These are phyloP conservation scores for Andrena bucephala DNA, from an alignment of 2,888 invertebrate species.

Conservation along the genomic window DNA sequence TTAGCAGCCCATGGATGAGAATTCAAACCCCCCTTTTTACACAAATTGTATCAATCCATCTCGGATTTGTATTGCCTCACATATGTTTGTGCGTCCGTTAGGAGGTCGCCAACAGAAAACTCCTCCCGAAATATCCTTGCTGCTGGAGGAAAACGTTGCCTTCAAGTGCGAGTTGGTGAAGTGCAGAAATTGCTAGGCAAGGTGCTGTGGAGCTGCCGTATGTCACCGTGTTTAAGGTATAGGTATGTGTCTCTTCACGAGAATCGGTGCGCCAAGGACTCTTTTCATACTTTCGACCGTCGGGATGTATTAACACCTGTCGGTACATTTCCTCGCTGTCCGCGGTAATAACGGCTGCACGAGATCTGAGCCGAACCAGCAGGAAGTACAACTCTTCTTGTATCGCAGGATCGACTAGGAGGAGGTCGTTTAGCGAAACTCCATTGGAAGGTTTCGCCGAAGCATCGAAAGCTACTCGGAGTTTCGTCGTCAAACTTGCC, in stretches of 20 bases:
- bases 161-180: conserved; percentile 51
- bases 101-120: conserved; percentile 35
- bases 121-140: conserved; percentile 14
- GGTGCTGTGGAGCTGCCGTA: conserved; percentile 48
- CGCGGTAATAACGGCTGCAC: background rate
- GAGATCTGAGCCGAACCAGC: background rate
- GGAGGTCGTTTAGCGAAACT: conserved; percentile 15
- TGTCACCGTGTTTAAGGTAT: conserved; percentile 1
- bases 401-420: conserved; percentile 10
- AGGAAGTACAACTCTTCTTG: conserved; percentile 18
- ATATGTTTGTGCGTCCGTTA: conserved; percentile 7
- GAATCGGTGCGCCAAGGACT: background rate
- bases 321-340: conserved; percentile 37
- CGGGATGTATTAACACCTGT: conserved; percentile 7
- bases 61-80: background rate
- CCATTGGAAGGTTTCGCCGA: conserved; percentile 18
- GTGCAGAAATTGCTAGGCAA: conserved; percentile 28
- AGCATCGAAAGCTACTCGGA: conserved; percentile 35
- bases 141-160: background rate
- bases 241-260: background rate
- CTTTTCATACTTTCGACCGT: background rate
- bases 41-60: background rate
- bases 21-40: conserved; percentile 1
- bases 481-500: conserved; percentile 9
- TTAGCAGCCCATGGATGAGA: conserved; percentile 30